A percentile compares a stretch with the other conserved stretches of the same genome.
Conservation (phyloP, 2,113 vertebrate species). For the Oreocharis arfaki region DNA sequence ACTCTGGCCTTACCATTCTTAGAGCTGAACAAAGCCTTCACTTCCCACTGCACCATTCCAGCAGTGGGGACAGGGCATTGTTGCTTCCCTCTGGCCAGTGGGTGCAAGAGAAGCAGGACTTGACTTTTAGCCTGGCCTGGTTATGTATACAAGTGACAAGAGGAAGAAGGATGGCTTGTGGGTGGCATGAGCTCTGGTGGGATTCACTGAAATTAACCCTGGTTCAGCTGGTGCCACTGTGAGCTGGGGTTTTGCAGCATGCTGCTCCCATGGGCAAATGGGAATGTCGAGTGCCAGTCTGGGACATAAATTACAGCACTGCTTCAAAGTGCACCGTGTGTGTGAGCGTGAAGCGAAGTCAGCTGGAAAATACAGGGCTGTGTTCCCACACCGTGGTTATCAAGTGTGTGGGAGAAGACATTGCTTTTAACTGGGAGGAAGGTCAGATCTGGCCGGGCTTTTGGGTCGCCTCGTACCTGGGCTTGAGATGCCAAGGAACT, state of each 20-base stretch:
- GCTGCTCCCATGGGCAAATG: rapidly evolving
- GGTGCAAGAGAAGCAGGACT: neutral
- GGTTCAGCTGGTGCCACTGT: neutral
- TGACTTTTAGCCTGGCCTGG: neutral
- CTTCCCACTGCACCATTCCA: neutral
- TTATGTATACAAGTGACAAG: neutral
- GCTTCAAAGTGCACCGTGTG: neutral
- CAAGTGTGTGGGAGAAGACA: rapidly evolving
- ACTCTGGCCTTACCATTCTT: neutral
- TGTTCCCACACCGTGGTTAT: rapidly evolving
- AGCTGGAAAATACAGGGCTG: neutral
- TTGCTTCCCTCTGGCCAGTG: neutral
- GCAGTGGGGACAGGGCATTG: rapidly evolving
- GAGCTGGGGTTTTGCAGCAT: neutral
- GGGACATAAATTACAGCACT: neutral
- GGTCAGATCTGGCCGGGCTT: neutral
- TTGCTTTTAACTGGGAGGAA: neutral
- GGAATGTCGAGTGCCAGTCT: neutral
- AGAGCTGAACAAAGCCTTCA: neutral
- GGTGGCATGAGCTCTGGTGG: neutral
- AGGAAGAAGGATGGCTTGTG: neutral
- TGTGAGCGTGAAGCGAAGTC: neutral
- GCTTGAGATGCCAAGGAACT: neutral
- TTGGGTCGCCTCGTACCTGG: neutral
- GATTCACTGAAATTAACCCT: neutral